phyloP scores from a whole-genome alignment of 2,797 vertebrate species.

The Spinus pinus region DNA sequence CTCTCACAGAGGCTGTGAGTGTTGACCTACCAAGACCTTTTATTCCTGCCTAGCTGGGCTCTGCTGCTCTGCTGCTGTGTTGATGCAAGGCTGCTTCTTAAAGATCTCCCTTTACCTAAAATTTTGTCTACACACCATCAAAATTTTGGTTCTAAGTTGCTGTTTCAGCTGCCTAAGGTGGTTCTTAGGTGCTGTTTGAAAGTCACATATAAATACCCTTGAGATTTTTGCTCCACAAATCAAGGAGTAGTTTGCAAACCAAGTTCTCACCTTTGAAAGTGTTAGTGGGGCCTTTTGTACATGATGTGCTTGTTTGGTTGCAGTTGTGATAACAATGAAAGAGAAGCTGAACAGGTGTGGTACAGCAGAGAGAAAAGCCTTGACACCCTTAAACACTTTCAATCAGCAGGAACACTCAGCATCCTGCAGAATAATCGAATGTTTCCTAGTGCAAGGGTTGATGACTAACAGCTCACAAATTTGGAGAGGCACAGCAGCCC shows the following conservation, averaged over 20 bases:
- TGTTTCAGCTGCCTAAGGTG: neutral
- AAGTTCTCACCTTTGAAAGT: neutral
- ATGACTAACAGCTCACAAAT: conserved; percentile 4
- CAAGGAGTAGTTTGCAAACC: neutral
- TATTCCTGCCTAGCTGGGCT: neutral
- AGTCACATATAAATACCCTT: neutral
- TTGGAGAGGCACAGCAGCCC: neutral
- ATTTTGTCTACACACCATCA: neutral
- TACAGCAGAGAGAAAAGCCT: neutral
- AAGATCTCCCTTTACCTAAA: neutral
- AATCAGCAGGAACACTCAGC: conserved; percentile 30
- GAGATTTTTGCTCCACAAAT: neutral
- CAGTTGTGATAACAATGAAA: neutral
- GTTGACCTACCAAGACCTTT: neutral
- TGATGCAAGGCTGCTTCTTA: neutral
- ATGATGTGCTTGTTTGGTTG: neutral
- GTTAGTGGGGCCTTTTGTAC: neutral
- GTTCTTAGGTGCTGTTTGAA: neutral
- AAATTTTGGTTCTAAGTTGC: neutral
- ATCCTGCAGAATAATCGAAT: neutral
- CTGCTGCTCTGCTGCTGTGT: neutral
- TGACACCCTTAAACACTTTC: neutral
- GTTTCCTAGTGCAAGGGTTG: neutral
- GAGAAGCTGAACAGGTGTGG: neutral
- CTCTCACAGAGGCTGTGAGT: neutral